phyloP scores from a whole-genome alignment of 2,113 vertebrate species.

The Piprites chloris region DNA sequence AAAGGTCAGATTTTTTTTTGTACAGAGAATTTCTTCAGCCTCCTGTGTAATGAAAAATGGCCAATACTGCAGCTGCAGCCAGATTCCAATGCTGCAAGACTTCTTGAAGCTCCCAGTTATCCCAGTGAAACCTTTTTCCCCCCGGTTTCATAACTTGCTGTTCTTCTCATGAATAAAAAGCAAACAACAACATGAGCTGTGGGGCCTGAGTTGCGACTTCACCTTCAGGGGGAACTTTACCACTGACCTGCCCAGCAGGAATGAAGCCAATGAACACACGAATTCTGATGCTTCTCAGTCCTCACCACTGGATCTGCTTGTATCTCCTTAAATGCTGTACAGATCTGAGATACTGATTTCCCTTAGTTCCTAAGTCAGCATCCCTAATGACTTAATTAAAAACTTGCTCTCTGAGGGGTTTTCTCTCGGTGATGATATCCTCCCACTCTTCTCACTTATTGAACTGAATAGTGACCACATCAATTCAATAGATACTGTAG shows the following conservation, averaged over 20 bases:
- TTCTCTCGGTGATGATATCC: neutral
- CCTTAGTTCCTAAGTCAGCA: neutral
- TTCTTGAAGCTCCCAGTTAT: neutral
- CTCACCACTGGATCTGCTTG: neutral
- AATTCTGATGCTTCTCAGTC: neutral
- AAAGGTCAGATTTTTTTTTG: neutral
- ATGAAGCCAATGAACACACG: neutral
- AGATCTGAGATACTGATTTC: neutral
- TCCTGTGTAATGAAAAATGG: neutral
- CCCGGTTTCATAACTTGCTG: neutral
- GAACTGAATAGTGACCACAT: neutral
- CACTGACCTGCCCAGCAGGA: neutral
- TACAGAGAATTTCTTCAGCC: neutral
- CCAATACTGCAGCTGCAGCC: neutral
- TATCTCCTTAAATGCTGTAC: neutral
- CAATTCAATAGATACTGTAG: neutral
- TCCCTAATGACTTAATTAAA: neutral
- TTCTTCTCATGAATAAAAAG: neutral
- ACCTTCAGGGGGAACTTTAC: neutral
- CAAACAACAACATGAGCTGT: neutral
- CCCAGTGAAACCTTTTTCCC: neutral
- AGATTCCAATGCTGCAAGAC: neutral
- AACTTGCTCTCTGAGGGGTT: neutral
- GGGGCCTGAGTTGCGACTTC: rapidly evolving
- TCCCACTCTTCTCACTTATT: neutral